Conservation (phyloP, 2,113 vertebrate genomes). For the Bubo blakistoni region DNA sequence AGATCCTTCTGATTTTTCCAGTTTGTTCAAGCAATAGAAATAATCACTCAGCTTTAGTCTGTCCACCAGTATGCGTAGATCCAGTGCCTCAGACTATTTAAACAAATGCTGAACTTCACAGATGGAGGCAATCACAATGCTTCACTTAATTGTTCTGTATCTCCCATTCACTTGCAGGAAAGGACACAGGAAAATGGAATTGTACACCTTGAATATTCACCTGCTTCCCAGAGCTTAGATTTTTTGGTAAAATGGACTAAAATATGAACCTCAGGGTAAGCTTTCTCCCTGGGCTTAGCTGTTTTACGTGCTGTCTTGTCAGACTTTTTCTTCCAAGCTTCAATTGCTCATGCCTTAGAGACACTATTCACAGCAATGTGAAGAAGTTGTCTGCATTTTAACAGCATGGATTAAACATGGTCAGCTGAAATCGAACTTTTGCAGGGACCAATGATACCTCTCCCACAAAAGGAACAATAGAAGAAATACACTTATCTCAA, state of each 20-base stretch:
- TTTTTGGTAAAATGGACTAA: neutral
- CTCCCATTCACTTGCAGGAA: neutral
- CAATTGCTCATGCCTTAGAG: neutral
- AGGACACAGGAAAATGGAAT: neutral
- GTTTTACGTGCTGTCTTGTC: neutral
- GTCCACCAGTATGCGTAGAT: neutral
- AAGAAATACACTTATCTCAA: neutral
- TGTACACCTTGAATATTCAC: neutral
- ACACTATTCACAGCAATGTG: accelerated
- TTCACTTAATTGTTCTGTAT: neutral
- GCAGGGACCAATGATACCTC: neutral
- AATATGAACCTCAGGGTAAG: neutral
- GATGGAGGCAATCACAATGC: neutral
- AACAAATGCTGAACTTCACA: neutral
- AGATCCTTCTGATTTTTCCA: neutral
- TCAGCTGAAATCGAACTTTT: neutral
- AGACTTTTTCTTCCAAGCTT: neutral
- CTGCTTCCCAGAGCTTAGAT: neutral
- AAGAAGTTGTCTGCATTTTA: neutral
- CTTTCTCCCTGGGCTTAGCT: neutral
- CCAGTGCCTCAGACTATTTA: neutral
- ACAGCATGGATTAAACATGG: neutral
- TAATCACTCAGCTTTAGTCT: neutral
- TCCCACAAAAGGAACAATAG: neutral
- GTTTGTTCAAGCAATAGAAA: neutral